Conservation (phyloP, 2,888 invertebrate species). For the Arenicola marina region DNA sequence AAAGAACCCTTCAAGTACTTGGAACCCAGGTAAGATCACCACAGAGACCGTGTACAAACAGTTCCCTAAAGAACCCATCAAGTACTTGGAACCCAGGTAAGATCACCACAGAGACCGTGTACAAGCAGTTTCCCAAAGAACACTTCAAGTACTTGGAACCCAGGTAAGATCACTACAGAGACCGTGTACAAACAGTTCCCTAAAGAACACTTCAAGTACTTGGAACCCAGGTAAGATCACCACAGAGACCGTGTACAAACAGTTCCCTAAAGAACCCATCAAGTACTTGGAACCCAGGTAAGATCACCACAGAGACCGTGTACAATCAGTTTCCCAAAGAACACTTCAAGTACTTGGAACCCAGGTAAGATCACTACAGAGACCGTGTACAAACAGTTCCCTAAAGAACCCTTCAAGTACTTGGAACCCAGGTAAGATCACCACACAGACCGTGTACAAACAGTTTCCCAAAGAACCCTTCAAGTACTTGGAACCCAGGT, state of each 20-base stretch:
- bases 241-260: too few relatives aligned
- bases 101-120: too few relatives aligned
- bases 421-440: constrained; percentile 79
- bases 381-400: too few relatives aligned
- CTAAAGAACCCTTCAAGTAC: constrained; percentile 92
- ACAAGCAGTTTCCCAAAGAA: constrained; percentile 91
- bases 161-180: too few relatives aligned
- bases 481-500: constrained; percentile 84
- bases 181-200: too few relatives aligned
- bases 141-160: constrained; percentile 96
- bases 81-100: constrained; percentile 81
- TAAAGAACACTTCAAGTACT: constrained; percentile 91
- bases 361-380: too few relatives aligned
- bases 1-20: constrained; percentile 94
- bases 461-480: constrained; percentile 94
- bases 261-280: constrained; percentile 92
- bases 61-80: constrained; percentile 90
- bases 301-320: too few relatives aligned
- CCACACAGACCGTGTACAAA: too few relatives aligned
- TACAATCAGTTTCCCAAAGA: constrained; percentile 94
- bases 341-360: constrained; percentile 93
- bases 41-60: too few relatives aligned
- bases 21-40: constrained; percentile 76
- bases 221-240: constrained; percentile 80
- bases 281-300: constrained; percentile 83